Evolutionary conservation across 92 coral and sea anemone genomes (phyloP).

Genomic region (Porites evermanni): DNA sequence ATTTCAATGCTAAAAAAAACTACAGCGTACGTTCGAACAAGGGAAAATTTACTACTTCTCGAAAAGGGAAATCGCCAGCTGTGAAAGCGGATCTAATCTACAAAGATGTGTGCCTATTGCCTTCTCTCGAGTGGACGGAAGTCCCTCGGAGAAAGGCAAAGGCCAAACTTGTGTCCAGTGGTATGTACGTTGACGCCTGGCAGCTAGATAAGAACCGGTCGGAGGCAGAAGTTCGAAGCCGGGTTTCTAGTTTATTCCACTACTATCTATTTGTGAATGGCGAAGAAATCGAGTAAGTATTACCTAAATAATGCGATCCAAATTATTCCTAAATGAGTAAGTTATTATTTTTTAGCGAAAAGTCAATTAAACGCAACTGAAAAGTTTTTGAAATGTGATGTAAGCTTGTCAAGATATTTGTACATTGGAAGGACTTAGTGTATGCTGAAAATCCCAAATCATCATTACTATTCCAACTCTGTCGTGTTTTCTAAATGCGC

Average conservation of each 20-base stretch:
- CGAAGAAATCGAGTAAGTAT: neutral
- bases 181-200: conserved; percentile 52
- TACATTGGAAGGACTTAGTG: no score
- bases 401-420: no score
- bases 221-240: conserved; percentile 4
- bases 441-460: no score
- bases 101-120: conserved; percentile 65
- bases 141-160: conserved; percentile 52
- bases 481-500: no score
- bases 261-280: neutral
- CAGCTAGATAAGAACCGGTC: conserved; percentile 33
- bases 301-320: no score
- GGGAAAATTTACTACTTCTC: neutral
- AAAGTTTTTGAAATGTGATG: no score
- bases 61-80: neutral
- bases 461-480: no score
- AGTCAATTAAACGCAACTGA: no score
- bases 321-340: no score
- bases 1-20: conserved; percentile 6
- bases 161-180: conserved; percentile 29
- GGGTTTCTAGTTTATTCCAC: neutral
- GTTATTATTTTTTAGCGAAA: no score
- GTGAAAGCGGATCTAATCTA: conserved; percentile 1
- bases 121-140: neutral
- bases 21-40: neutral